Base-by-base conservation (phyloP, 2,888 invertebrate species). In the Cyaniris semiargus region DNA sequence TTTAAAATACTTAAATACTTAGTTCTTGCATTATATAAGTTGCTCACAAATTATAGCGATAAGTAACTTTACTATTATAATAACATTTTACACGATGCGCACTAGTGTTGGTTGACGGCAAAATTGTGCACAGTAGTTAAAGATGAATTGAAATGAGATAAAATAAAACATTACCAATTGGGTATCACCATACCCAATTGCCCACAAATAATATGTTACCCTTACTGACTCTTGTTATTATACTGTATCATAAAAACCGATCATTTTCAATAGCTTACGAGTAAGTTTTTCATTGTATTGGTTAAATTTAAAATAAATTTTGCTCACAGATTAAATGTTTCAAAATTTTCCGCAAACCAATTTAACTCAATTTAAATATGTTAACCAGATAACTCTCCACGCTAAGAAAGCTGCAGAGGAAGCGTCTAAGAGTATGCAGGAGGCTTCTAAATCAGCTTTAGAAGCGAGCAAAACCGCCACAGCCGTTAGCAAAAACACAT, bases 391-490 rank as follows among this genome's bases (percentile, higher is more conserved):
- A 1, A 98, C 98, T 0, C 95, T 96, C 53, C 97, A 98, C 83
- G 98, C 98, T 0, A 98, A 98, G 87, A 97, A 97, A 86, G 97
- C 97, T 0, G 97, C 98, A 0, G 97, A 96, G 81, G 97, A 96
- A 86, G 97, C 97, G 2, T 95, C 96, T 0, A 97, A 97, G 86
- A 96, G 96, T 78, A 96, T 97, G 79, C 97, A 97, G 77, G 98
- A 97, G 86, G 98, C 97, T 0, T 96, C 97, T 0, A 97, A 97
- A 86, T 96, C 96, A 60, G 98, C 98, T 0, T 85, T 98, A 38
- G 97, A 97, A 91, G 97, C 97, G 0, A 97, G 97, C 79, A 97
- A 97, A 87, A 97, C 97, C 18, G 98, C 98, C 0, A 97, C 97
- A 0, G 97, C 97, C 8, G 97, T 97, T 13, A 97, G 97, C 84